Base-by-base conservation (phyloP, 2,888 invertebrate species). In the Dysmachus trigonus region DNA sequence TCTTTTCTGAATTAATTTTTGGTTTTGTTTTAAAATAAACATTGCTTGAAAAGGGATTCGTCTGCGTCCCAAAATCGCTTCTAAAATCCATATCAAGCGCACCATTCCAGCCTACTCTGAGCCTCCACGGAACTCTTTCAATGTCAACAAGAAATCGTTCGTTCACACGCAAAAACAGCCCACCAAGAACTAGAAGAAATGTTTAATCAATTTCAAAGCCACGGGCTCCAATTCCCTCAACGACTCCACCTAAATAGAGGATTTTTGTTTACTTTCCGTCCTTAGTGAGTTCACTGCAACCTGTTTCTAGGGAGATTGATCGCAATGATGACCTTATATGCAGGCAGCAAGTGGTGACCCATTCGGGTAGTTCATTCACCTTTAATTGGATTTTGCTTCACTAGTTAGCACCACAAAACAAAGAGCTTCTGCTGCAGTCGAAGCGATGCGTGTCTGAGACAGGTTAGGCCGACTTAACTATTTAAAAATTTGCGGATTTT, bases 101-200 rank as follows among this genome's bases (percentile, higher is more conserved):
- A 27, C 3, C 7, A 51, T 77, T 10, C 62, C 77, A 47, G 41
- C 77, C 76, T 76, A 77, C 77, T 41, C 62, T 62, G 47, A 30
- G n/a, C 27, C 41, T 30, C 77, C 30, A 5, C 47, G 15, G 30
- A 47, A 47, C 77, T 77, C 30, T 47, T 77, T 77, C 77, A 77
- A 47, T 77, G 77, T 30, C 77, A 77, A 41, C 22, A 33, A 33
- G 27, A 77, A 77, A 77, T 77, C 41, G 77, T 31, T 47, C 76
- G 47, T 1, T 27, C n/a, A 31, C 77, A 77, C 77, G 77, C 77
- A 47, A 77, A 47, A 77, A 27, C 30, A 51, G 22, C 30, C 13
- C 62, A 8, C 22, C 7, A 27, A 22, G 10, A 62, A 62, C 62
- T 62, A 51, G 2, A 62, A 41, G 10, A 30, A 27, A 76, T 77